phyloP scores from a whole-genome alignment of 2,888 invertebrate genomes.

The Trimorus sp. region DNA sequence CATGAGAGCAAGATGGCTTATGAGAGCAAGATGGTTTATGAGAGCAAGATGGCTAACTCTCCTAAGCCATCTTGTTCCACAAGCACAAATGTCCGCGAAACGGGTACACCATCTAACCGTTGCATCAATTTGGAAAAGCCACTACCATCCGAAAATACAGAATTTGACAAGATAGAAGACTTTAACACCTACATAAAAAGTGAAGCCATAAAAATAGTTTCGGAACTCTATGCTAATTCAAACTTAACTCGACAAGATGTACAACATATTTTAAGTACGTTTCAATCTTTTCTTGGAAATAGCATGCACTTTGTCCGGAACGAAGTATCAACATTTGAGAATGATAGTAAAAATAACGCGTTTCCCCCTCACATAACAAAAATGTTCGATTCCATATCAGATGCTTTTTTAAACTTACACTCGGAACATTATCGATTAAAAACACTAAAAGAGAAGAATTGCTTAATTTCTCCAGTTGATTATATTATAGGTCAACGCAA shows the following conservation, averaged over 20 bases:
- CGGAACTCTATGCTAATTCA: slow-evolving; percentile 18
- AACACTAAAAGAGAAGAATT: slow-evolving; percentile 18
- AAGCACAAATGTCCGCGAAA: too few species aligned
- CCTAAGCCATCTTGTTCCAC: too few species aligned
- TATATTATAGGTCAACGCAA: background rate
- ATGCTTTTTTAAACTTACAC: slow-evolving; percentile 11
- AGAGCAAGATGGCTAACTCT: too few species aligned
- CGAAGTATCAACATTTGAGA: slow-evolving; percentile 6
- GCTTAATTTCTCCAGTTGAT: slow-evolving; percentile 13
- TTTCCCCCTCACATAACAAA: slow-evolving; percentile 3
- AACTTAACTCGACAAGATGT: slow-evolving; percentile 8
- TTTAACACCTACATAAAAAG: too few species aligned
- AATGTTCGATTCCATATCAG: slow-evolving; percentile 3
- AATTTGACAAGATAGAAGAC: too few species aligned
- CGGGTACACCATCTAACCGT: too few species aligned
- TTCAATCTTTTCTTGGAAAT: slow-evolving; percentile 15
- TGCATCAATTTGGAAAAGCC: too few species aligned
- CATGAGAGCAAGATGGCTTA: too few species aligned
- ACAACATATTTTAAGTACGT: slow-evolving; percentile 14
- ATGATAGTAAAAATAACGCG: background rate
- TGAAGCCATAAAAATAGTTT: slow-evolving; percentile 11
- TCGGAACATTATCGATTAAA: slow-evolving; percentile 18
- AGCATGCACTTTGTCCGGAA: slow-evolving; percentile 8
- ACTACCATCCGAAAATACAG: too few species aligned
- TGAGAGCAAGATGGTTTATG: too few species aligned